These are phyloP conservation scores for Vespertilio murinus DNA, from an alignment of 2,797 vertebrate species.

Conservation along the genomic window DNA sequence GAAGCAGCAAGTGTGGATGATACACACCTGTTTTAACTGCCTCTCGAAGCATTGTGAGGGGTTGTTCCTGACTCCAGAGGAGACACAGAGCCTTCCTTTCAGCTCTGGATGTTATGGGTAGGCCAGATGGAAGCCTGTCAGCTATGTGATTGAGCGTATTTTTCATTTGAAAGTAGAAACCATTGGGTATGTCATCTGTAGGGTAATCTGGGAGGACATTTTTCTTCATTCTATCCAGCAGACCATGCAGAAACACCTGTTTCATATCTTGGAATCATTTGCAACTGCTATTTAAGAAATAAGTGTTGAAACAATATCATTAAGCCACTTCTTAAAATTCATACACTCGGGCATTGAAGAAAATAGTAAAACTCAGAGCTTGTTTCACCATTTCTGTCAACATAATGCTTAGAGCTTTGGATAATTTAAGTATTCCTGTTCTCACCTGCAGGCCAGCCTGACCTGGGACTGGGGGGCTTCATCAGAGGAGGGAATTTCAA, in stretches of 20 bases:
- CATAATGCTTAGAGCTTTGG: not conserved
- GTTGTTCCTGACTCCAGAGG: constrained; percentile 45
- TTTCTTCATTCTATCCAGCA: constrained; percentile 71
- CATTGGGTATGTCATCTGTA: constrained; percentile 63
- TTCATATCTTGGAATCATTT: constrained; percentile 66
- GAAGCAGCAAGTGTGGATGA: constrained; percentile 26
- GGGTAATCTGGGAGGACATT: constrained; percentile 65
- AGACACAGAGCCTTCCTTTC: constrained; percentile 24
- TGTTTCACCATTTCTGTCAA: not conserved
- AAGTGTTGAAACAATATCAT: constrained; percentile 70
- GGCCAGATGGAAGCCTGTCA: constrained; percentile 59
- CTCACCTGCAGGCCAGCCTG: not conserved
- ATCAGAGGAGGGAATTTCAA: not conserved
- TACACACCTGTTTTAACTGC: constrained; percentile 44
- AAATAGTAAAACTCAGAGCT: constrained; percentile 16
- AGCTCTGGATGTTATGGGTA: constrained; percentile 39
- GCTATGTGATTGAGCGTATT: constrained; percentile 56
- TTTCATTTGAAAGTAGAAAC: constrained; percentile 71
- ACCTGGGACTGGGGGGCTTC: not conserved
- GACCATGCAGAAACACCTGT: constrained; percentile 74
- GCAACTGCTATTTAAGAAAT: constrained; percentile 71
- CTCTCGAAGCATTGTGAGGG: constrained; percentile 41
- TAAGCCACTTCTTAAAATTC: constrained; percentile 68
- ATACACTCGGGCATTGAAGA: constrained; percentile 39
- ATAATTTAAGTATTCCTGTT: not conserved